These are phyloP conservation scores for Scortum barcoo DNA, from an alignment of 2,113 vertebrate genomes.

Conservation along the genomic window DNA sequence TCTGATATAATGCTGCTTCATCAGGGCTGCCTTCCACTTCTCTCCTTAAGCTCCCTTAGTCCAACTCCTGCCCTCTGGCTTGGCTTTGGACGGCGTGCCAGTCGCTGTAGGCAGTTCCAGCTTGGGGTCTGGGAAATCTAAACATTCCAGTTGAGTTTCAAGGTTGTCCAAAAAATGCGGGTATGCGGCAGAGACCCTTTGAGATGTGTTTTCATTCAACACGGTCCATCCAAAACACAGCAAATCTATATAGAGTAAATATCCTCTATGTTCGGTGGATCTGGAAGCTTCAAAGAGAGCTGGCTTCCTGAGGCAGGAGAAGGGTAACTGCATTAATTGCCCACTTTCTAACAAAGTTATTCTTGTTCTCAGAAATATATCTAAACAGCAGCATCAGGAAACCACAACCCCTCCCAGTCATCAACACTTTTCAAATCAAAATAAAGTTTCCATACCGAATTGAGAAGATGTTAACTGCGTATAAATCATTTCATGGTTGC, in stretches of 20 bases:
- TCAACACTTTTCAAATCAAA: slow-evolving; percentile 56
- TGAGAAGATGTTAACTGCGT: slow-evolving; percentile 39
- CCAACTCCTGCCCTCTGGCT: slow-evolving; percentile 51
- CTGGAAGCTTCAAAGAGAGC: slow-evolving; percentile 73
- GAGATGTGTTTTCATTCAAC: slow-evolving; percentile 77
- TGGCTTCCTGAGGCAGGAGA: slow-evolving; percentile 65
- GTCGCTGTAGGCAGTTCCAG: slow-evolving; percentile 56
- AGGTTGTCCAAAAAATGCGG: slow-evolving; percentile 76
- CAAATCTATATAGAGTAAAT: slow-evolving; percentile 78
- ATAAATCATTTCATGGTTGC: slow-evolving; percentile 27
- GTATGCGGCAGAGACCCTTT: slow-evolving; percentile 69
- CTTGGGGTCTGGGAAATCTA: slow-evolving; percentile 63
- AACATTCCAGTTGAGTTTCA: slow-evolving; percentile 74
- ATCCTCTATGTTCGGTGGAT: slow-evolving; percentile 71
- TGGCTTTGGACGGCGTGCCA: slow-evolving; percentile 49
- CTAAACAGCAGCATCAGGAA: slow-evolving; percentile 68
- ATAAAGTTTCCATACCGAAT: slow-evolving; percentile 41
- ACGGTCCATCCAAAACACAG: slow-evolving; percentile 62
- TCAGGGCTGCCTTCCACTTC: slow-evolving; percentile 39
- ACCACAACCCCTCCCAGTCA: slow-evolving; percentile 44
- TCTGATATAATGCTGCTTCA: slow-evolving; percentile 46
- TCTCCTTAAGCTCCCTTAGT: slow-evolving; percentile 32
- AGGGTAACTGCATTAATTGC: slow-evolving; percentile 62
- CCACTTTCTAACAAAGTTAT: slow-evolving; percentile 71
- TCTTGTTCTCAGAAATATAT: slow-evolving; percentile 69